Conservation (phyloP, 2,888 invertebrate species). For the Orgyia antiqua region DNA sequence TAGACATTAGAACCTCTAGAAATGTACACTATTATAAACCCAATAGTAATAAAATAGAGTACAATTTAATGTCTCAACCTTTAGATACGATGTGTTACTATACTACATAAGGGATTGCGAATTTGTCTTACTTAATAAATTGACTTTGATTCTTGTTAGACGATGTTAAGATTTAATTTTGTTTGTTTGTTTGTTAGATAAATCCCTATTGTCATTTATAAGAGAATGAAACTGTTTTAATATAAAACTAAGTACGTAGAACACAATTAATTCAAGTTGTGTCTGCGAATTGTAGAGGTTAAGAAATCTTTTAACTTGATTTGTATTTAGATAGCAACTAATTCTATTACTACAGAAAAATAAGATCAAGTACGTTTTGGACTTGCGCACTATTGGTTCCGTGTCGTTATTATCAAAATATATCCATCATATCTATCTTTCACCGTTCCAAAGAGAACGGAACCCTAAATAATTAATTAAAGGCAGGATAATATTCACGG, state of each 20-base stretch:
- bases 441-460: too few relatives aligned
- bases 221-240: constrained; percentile 49
- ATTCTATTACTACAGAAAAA: too few relatives aligned
- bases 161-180: constrained; percentile 26
- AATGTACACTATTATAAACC: constrained; percentile 9
- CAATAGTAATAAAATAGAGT: constrained; percentile 6
- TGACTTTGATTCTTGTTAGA: constrained; percentile 32
- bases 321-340: too few relatives aligned
- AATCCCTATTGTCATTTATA: constrained; percentile 51
- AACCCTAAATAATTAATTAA: too few relatives aligned
- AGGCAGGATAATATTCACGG: too few relatives aligned
- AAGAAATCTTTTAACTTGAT: too few relatives aligned
- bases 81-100: constrained; percentile 41
- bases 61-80: constrained; percentile 25
- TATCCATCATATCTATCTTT: too few relatives aligned
- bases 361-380: too few relatives aligned
- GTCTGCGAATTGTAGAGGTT: too few relatives aligned
- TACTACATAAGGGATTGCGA: constrained; percentile 38
- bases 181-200: constrained; percentile 25
- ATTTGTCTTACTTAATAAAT: constrained; percentile 17
- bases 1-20: constrained; percentile 5
- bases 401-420: too few relatives aligned
- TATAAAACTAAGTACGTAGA: constrained; percentile 44
- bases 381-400: too few relatives aligned
- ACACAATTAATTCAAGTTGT: constrained; percentile 48